phyloP scores from a whole-genome alignment of 2,888 invertebrate species.

The Ichneumon xanthorius region DNA sequence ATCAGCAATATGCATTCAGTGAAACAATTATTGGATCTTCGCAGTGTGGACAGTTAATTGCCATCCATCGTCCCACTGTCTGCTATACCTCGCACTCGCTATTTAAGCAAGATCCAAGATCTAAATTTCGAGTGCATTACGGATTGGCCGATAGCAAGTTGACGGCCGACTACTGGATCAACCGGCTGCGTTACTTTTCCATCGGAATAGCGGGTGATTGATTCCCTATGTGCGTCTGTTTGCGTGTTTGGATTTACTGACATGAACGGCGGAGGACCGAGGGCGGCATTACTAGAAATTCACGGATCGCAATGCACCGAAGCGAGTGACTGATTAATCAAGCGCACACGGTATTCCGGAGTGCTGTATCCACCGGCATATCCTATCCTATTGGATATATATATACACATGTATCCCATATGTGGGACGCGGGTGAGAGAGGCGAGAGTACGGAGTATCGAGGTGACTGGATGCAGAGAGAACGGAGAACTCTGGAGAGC shows the following conservation, averaged over 20 bases:
- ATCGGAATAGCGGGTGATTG: constrained; percentile 32
- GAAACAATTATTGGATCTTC: neutral
- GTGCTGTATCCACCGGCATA: constrained; percentile 13
- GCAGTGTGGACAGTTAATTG: neutral
- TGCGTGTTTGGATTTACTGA: constrained; percentile 46
- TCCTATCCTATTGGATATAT: constrained; percentile 22
- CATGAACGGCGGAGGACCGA: constrained; percentile 31
- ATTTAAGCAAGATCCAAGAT: neutral
- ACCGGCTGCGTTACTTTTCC: constrained; percentile 7
- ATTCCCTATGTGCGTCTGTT: constrained; percentile 36
- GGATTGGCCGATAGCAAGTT: neutral
- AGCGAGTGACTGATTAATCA: constrained; percentile 70
- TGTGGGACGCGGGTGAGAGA: constrained; percentile 31
- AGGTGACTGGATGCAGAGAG: constrained; percentile 28
- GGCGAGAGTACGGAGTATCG: constrained; percentile 37
- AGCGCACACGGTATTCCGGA: constrained; percentile 42
- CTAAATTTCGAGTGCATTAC: neutral
- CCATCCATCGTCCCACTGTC: neutral
- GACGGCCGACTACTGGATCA: neutral
- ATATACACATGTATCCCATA: constrained; percentile 45
- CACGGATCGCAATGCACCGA: constrained; percentile 66
- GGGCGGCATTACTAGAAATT: constrained; percentile 62
- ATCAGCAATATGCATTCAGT: neutral
- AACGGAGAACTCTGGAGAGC: constrained; percentile 22
- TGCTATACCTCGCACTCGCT: neutral